Conservation (phyloP, 2,797 vertebrate species). For the Enteromius unitaeniatus region DNA sequence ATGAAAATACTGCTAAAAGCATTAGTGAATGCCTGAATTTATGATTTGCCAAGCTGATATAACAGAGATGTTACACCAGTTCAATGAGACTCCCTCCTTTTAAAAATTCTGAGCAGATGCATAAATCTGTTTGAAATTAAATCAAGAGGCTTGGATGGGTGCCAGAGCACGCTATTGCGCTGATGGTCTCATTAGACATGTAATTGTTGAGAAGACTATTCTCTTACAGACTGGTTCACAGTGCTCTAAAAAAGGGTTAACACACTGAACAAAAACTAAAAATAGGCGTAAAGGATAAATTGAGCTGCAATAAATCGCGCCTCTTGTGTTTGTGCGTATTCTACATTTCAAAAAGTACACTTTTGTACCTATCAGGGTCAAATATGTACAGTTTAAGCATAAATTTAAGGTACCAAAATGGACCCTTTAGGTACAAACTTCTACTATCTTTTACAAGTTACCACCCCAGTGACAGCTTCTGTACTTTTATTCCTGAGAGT, state of each 20-base stretch:
- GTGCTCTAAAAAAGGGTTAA: neutral
- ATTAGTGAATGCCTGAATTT: constrained; percentile 24
- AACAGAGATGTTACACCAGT: constrained; percentile 30
- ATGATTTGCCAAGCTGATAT: constrained; percentile 45
- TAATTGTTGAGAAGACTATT: constrained; percentile 39
- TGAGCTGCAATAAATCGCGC: no score
- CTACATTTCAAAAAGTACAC: no score
- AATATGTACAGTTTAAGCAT: no score
- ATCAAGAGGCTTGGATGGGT: constrained; percentile 20
- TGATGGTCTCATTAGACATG: constrained; percentile 41
- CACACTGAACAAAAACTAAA: neutral
- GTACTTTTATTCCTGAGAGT: no score
- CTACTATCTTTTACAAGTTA: no score
- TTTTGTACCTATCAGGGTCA: no score
- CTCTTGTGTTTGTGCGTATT: no score
- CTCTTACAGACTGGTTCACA: neutral
- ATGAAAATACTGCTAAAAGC: constrained; percentile 33
- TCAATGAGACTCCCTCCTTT: constrained; percentile 6
- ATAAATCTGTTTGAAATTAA: constrained; percentile 48
- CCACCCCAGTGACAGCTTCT: no score
- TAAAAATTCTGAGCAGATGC: constrained; percentile 30
- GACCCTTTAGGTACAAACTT: no score
- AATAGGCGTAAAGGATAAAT: neutral
- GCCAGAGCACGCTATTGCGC: constrained; percentile 33
- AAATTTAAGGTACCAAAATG: no score